These are phyloP conservation scores for Noctua pronuba DNA, from an alignment of 2,888 invertebrate genomes.

Conservation along the genomic window DNA sequence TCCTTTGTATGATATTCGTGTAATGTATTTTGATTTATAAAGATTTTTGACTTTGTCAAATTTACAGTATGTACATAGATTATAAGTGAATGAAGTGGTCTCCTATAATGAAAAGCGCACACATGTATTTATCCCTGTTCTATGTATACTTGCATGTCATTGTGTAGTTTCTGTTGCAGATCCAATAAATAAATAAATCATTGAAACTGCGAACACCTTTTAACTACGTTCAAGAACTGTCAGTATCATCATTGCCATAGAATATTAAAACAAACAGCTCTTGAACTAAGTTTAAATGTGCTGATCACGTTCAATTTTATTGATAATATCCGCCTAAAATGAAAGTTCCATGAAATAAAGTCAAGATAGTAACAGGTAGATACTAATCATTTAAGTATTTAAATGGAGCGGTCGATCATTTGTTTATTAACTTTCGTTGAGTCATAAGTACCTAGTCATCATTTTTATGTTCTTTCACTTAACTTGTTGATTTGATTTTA, in stretches of 20 bases:
- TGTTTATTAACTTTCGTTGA: background rate
- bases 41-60: no score
- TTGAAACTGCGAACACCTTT: background rate
- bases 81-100: no score
- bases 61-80: no score
- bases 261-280: background rate
- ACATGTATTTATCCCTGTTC: no score
- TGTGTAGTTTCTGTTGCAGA: no score
- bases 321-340: background rate
- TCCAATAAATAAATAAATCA: no score
- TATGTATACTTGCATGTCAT: no score
- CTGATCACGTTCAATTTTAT: background rate
- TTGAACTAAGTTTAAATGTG: background rate
- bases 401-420: background rate
- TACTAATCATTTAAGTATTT: background rate
- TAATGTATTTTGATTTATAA: no score
- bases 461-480: background rate
- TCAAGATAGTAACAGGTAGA: background rate
- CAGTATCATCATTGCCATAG: background rate
- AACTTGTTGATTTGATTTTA: background rate
- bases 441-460: slow-evolving; percentile 20
- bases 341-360: background rate
- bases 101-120: no score
- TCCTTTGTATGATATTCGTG: no score
- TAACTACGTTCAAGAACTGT: background rate